A percentile compares a stretch with the other conserved stretches of the same genome.
Conservation (phyloP, 2,113 vertebrate species). For the Tympanuchus pallidicinctus region DNA sequence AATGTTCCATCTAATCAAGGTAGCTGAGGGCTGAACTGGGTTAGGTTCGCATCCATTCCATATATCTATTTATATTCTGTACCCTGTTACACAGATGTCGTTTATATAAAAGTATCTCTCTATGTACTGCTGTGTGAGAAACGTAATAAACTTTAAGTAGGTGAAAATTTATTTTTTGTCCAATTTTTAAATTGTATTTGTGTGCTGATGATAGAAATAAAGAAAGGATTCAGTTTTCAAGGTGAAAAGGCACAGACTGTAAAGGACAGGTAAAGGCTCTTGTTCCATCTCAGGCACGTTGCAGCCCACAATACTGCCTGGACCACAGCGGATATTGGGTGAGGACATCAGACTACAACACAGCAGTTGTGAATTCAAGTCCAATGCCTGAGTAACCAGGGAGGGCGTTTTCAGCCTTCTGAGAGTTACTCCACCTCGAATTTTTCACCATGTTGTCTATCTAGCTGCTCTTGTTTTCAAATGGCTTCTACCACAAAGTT, state of each 20-base stretch:
- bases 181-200: neutral
- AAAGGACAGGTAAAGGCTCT: neutral
- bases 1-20: slow-evolving; percentile 60
- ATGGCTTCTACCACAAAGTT: neutral
- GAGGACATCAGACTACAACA: neutral
- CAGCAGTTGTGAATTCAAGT: neutral
- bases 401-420: neutral
- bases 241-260: neutral
- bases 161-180: neutral
- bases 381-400: neutral
- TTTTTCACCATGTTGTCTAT: neutral
- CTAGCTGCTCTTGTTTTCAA: neutral
- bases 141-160: neutral
- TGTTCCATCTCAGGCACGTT: neutral
- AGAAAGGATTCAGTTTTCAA: neutral
- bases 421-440: neutral
- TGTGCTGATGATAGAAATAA: neutral
- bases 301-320: neutral
- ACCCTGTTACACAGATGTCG: neutral
- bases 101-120: neutral
- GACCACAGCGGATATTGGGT: neutral
- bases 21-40: slow-evolving; percentile 36
- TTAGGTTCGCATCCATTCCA: slow-evolving; percentile 23
- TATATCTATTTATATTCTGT: slow-evolving; percentile 17
- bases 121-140: neutral